Evolutionary conservation across 2,888 invertebrate species (phyloP), one percentile per base, ranked within the genome.

Genomic region (Trimorus sp.): DNA sequence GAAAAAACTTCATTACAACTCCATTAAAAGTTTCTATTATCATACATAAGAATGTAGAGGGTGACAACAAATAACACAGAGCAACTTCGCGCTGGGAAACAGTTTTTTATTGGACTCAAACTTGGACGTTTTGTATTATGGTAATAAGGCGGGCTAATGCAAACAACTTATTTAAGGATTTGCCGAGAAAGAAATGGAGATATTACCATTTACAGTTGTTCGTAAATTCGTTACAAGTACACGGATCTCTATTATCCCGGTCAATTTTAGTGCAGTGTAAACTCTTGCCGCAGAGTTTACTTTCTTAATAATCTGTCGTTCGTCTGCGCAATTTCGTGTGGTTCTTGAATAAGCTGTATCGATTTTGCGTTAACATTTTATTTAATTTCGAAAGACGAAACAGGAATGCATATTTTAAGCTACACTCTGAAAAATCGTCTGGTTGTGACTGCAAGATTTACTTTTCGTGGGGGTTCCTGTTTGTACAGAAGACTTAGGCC

Each of bases 11-110:
- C 26, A 26, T 26, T 26, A 26, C 26, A 26, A 26, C 26, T 79
- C 79, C 62, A 79, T 79, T 79, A 79, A 79, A 79, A 79, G 54
- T 73, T 79, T 68, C 15, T 66, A 60, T 73, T 62, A 79, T 40
- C 73, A 62, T 68, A 62, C 45, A 62, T 70, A 71, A 51, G 53
- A 76, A 76, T 69, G 45, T 36, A 69, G 48, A 42, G 59, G 37
- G 75, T 53, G 66, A 75, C 66, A 71, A 56, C 54, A 60, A 66
- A 73, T 73, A 73, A 63, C 56, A 48, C 9, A n/a, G 53, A 15
- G 6, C 7, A 66, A 59, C 58, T 66, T 74, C 54, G 53, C 42
- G 37, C 37, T 42, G 37, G 66, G 65, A 58, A 74, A 40, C 38
- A 36, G 26, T 26, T 65, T 66, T 59, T 66, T 65, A 66, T 66